Evolutionary conservation across 2,888 invertebrate genomes (phyloP).

Genomic region (Dolichomitus sp.): DNA sequence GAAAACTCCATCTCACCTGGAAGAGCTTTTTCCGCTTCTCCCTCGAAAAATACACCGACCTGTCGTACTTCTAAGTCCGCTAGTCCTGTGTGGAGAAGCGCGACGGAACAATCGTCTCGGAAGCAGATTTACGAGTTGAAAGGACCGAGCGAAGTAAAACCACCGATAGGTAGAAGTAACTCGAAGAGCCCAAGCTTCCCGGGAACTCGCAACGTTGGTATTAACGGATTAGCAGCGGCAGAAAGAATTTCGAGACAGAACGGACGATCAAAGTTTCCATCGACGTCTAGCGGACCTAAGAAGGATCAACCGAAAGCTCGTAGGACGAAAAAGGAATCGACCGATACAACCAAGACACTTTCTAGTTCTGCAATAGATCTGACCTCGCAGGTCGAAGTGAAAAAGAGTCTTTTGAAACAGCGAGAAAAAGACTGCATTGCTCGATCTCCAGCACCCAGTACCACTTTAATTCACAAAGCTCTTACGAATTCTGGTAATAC

Average conservation of each 20-base stretch:
- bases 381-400: conserved; percentile 88
- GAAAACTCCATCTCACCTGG: conserved; percentile 46
- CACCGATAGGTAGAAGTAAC: conserved; percentile 62
- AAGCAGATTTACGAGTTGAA: conserved; percentile 38
- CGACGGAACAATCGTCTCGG: conserved; percentile 38
- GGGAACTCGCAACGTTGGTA: conserved; percentile 38
- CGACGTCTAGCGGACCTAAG: conserved; percentile 41
- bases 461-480: conserved; percentile 38
- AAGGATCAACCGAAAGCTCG: conserved; percentile 69
- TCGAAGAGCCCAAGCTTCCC: conserved; percentile 54
- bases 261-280: conserved; percentile 44
- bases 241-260: conserved; percentile 57
- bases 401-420: conserved; percentile 78
- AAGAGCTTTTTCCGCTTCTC: conserved; percentile 14
- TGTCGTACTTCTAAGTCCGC: conserved; percentile 67
- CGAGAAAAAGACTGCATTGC: conserved; percentile 47
- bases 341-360: conserved; percentile 78
- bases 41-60: conserved; percentile 2
- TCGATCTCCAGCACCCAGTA: conserved; percentile 52
- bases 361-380: conserved; percentile 87
- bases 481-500: conserved; percentile 79
- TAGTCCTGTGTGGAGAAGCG: conserved; percentile 68
- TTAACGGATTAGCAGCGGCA: conserved; percentile 33
- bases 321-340: conserved; percentile 77
- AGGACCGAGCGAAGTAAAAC: conserved; percentile 63